A percentile compares a stretch with the other conserved stretches of the same genome.
Evolutionary conservation across 2,113 vertebrate genomes (phyloP).

Genomic region (Takifugu bimaculatus): DNA sequence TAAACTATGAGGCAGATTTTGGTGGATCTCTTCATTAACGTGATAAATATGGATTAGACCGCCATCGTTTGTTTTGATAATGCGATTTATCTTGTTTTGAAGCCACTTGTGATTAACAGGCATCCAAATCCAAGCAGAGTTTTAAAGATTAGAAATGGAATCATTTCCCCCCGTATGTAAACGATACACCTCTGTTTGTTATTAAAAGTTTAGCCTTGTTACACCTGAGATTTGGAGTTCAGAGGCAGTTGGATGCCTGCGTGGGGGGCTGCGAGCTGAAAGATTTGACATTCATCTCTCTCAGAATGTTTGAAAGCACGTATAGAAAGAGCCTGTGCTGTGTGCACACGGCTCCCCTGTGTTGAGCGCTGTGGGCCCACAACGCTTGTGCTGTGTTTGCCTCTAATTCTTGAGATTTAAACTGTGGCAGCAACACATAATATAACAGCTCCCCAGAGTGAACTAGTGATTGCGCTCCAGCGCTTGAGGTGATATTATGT

Average conservation of each 20-base stretch:
- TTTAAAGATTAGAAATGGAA: background rate
- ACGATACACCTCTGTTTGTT: conserved; percentile 12
- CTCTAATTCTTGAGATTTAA: conserved; percentile 61
- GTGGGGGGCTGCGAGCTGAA: conserved; percentile 9
- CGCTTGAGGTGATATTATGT: conserved; percentile 68
- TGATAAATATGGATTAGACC: conserved; percentile 25
- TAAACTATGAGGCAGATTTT: conserved; percentile 11
- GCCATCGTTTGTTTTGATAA: conserved; percentile 34
- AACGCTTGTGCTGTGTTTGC: conserved; percentile 42
- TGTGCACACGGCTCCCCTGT: conserved; percentile 32
- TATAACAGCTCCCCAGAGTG: conserved; percentile 64
- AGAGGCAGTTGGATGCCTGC: conserved; percentile 4
- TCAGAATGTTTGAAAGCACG: background rate
- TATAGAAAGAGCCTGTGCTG: conserved; percentile 15
- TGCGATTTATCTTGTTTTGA: conserved; percentile 28
- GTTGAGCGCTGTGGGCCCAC: conserved; percentile 43
- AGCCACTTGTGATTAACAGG: conserved; percentile 16
- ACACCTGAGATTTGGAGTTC: conserved; percentile 16
- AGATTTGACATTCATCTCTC: conserved; percentile 31
- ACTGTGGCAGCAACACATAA: conserved; percentile 62
- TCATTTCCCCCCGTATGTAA: background rate
- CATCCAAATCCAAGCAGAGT: conserved; percentile 1
- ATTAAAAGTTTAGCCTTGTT: conserved; percentile 12
- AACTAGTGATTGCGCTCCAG: conserved; percentile 61
- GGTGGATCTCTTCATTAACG: conserved; percentile 22